Base-by-base conservation (phyloP, 2,113 vertebrate species). In the Macrotus californicus region DNA sequence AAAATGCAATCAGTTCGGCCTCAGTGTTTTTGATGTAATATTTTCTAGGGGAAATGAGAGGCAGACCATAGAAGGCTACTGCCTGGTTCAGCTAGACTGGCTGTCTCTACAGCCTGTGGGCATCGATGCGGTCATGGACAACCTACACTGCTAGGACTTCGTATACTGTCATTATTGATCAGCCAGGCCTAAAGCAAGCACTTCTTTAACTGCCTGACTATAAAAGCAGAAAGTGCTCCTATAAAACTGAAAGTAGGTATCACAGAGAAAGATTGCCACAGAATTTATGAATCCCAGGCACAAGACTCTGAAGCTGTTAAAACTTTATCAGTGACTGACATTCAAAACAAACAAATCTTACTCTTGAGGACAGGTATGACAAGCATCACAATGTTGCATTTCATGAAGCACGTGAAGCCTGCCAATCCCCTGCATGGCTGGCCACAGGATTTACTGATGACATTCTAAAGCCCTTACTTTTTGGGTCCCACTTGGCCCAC, bases 401-500 rank as follows among this genome's bases (percentile, higher is more conserved):
- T 94, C 77, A 94, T 34, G 64, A 91, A 91, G 31, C 73, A 73
- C 72, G 67, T 11, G 85, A 67, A 72, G 61, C 75, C 76, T 41
- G 43, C 19, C 54, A 15, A 22, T 59, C 39, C 86, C 64, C 66
- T 36, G 87, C 46, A 85, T 5, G 59, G 39, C 0, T 56, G 73
- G 43, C 41, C 70, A 87, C 43, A 81, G 41, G 26, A 89, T 77
- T 94, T 61, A 87, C 56, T 48, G 34, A 0, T 22, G 34, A 81
- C 13, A n/a, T 79, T 66, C n/a, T 6, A 48, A 80, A 91, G 75
- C 39, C 31, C 94, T 99, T 99, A 99, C 99, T 99, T 99, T 98
- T 99, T 99, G 7, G 99, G 99, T 67, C 99, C 99, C 80, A 99
- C 99, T 98, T 99, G 99, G 97, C 99, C 99, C 96, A 99, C 99